Conservation (phyloP, 2,113 vertebrate genomes). For the Thunnus thynnus region DNA sequence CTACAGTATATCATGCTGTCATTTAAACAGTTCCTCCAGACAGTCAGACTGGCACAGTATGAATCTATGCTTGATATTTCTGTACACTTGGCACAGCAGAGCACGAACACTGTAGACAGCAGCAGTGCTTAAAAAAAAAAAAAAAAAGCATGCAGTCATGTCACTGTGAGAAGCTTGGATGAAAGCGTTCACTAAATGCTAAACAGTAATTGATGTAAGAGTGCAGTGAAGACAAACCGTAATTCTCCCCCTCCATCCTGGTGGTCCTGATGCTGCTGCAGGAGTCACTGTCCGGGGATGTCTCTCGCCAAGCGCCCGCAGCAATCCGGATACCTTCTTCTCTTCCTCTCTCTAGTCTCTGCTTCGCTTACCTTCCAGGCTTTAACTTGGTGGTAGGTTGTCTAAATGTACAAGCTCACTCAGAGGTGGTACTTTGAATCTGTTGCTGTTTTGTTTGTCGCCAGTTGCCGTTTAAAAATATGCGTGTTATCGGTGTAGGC, state of each 20-base stretch:
- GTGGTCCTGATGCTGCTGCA: constrained; percentile 67
- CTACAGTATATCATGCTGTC: neutral
- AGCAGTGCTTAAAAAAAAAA: neutral
- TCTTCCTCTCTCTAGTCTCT: neutral
- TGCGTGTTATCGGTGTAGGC: neutral
- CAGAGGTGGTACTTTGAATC: constrained; percentile 9
- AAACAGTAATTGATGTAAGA: neutral
- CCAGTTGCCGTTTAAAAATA: neutral
- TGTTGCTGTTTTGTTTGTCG: constrained; percentile 33
- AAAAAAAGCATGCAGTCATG: neutral
- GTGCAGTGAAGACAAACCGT: constrained; percentile 68
- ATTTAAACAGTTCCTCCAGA: constrained; percentile 5
- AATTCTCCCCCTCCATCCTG: constrained; percentile 77
- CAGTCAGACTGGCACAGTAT: constrained; percentile 4
- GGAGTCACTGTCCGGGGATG: constrained; percentile 52
- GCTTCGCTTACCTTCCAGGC: neutral
- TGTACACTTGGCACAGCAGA: constrained; percentile 9
- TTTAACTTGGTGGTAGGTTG: neutral
- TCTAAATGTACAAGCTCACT: neutral
- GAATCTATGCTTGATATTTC: constrained; percentile 14
- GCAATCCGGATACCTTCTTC: constrained; percentile 50
- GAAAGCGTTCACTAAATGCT: neutral
- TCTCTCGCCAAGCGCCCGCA: constrained; percentile 44
- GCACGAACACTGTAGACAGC: constrained; percentile 9
- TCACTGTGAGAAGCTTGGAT: neutral